Conservation (phyloP, 2,113 vertebrate species). For the Callocephalon fimbriatum region DNA sequence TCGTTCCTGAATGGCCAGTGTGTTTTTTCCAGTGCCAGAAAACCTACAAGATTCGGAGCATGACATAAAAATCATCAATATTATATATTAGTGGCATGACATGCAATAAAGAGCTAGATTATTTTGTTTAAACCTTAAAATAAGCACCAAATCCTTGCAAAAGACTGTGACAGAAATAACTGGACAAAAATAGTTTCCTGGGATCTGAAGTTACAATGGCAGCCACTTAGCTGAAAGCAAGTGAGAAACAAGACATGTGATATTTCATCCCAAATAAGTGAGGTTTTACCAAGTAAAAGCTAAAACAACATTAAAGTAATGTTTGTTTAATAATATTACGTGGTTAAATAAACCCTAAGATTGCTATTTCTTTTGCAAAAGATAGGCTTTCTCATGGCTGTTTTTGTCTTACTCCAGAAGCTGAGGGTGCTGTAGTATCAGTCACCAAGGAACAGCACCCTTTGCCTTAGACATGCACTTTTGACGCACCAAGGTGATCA, state of each 20-base stretch:
- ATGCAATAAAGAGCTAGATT: neutral
- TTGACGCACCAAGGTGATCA: neutral
- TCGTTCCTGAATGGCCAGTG: accelerated
- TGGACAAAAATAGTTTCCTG: neutral
- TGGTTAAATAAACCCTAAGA: neutral
- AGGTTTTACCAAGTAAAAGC: neutral
- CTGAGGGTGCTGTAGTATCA: neutral
- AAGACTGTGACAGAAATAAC: neutral
- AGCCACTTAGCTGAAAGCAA: neutral
- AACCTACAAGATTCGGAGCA: neutral
- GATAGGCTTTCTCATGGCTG: neutral
- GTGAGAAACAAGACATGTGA: neutral
- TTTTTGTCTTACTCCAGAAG: neutral
- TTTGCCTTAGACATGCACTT: neutral
- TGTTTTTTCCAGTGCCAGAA: neutral
- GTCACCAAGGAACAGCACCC: neutral
- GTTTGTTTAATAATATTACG: neutral
- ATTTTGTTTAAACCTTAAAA: neutral
- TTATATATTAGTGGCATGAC: neutral
- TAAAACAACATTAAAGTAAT: neutral
- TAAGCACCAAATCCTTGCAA: neutral
- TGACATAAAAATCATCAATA: neutral
- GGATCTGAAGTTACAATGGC: neutral
- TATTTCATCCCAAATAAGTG: neutral
- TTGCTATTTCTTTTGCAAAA: neutral